Base-by-base conservation (phyloP, 2,113 vertebrate genomes). In the Diadophis punctatus region DNA sequence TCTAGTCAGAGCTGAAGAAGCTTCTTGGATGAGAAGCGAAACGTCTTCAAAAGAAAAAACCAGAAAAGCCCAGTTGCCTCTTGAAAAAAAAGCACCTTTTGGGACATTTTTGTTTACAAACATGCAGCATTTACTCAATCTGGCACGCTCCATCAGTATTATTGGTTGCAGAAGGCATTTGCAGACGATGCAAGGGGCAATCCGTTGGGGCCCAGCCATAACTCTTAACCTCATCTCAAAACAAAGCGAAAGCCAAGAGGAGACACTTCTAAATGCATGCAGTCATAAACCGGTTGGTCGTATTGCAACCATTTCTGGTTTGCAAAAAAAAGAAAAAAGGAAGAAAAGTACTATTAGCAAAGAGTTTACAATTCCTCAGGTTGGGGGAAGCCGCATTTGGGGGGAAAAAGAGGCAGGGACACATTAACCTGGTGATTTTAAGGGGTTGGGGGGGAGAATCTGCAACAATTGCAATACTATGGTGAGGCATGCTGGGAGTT, bases 121-220 rank as follows among this genome's bases (percentile, higher is more conserved):
- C n/a, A 30, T 16, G 27, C 25, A 16, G 85, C 25, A 14, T 30
- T 86, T 51, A 14, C 11, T 51, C 30, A 9, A 11, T 16, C 30
- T 51, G 46, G 6, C 4, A 4, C 60, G 0, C 1, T n/a, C 30
- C 4, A n/a, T n/a, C 30, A 3, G 46, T 14, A 16, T 7, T 51
- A 30, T 30, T 12, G 68, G 8, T 39, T 14, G 16, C 68, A 74
- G n/a, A n/a, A 18, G 14, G n/a, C 14, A 18, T 74, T 74, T 74
- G 34, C 63, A 34, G 14, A 34, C 14, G 30, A 68, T n/a, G 30
- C n/a, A 16, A 63, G 10, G 25, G 58, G 25, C 27, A 68, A 39
- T 18, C 68, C n/a, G 5, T 18, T 7, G 6, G 2, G 14, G 16
- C n/a, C 12, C 63, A 34, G n/a, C 16, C 14, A 16, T 18, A 8